Conservation (phyloP, 2,113 vertebrate genomes). For the Vicugna pacos region DNA sequence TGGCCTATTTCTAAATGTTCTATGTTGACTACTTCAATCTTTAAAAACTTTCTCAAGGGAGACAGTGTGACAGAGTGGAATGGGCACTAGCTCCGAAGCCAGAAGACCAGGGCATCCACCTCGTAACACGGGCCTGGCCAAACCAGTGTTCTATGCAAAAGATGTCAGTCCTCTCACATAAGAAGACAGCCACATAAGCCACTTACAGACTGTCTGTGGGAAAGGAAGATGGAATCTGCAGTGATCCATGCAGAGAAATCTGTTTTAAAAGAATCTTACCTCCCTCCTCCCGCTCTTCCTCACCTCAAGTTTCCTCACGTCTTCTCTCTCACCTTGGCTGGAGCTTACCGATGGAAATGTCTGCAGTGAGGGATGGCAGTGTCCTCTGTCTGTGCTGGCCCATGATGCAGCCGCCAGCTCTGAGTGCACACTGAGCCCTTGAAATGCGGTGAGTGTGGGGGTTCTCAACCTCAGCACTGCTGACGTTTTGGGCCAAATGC, state of each 20-base stretch:
- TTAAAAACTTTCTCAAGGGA: not conserved
- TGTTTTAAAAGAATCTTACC: fast-evolving
- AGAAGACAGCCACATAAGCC: not conserved
- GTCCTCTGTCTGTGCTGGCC: fast-evolving
- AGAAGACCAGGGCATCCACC: not conserved
- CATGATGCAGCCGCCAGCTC: fast-evolving
- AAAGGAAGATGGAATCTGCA: not conserved
- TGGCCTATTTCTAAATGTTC: not conserved
- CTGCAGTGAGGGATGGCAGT: fast-evolving
- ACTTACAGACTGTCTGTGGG: fast-evolving
- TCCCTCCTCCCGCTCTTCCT: fast-evolving
- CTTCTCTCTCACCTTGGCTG: fast-evolving
- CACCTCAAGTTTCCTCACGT: fast-evolving
- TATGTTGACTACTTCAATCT: not conserved
- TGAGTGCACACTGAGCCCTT: fast-evolving
- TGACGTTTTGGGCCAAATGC: fast-evolving
- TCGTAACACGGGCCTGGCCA: fast-evolving
- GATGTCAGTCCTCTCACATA: fast-evolving
- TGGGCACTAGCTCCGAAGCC: fast-evolving
- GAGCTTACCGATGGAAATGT: fast-evolving
- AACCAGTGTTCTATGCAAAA: not conserved
- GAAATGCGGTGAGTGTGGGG: fast-evolving
- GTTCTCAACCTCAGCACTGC: fast-evolving
- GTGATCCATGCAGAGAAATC: fast-evolving
- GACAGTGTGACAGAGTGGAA: fast-evolving